Conservation (phyloP, 2,113 vertebrate genomes). For the Pterocles burchelli region DNA sequence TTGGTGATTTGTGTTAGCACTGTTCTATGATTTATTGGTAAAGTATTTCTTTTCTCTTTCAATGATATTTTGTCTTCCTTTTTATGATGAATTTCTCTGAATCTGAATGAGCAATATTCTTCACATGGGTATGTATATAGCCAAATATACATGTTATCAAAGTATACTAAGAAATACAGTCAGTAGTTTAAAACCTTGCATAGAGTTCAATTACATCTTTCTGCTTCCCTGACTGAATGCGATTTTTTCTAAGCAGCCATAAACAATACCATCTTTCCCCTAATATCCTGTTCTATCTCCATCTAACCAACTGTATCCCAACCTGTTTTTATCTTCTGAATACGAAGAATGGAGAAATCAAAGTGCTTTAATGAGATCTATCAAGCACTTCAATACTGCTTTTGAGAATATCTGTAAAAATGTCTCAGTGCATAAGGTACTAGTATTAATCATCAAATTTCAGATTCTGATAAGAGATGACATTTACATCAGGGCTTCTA, state of each 20-base stretch:
- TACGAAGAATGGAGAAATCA: slow-evolving; percentile 29
- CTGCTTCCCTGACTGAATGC: neutral
- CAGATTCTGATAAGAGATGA: slow-evolving; percentile 21
- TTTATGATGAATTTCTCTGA: slow-evolving; percentile 66
- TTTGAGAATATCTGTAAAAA: slow-evolving; percentile 27
- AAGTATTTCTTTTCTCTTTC: slow-evolving; percentile 72
- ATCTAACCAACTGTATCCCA: neutral
- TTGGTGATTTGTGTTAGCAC: slow-evolving; percentile 63
- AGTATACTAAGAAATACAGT: slow-evolving; percentile 50
- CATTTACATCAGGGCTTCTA: neutral
- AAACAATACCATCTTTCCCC: neutral
- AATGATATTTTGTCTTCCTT: slow-evolving; percentile 55
- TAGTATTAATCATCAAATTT: slow-evolving; percentile 1
- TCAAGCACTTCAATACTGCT: neutral
- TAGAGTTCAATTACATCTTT: neutral
- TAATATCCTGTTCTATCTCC: neutral
- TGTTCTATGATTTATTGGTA: slow-evolving; percentile 66
- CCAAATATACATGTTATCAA: neutral
- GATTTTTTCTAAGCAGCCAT: slow-evolving; percentile 12
- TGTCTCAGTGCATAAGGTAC: neutral
- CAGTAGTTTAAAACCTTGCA: slow-evolving; percentile 54
- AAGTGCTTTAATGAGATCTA: slow-evolving; percentile 46
- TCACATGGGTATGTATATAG: slow-evolving; percentile 46
- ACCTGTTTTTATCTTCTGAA: neutral
- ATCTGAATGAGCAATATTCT: slow-evolving; percentile 67